These are phyloP conservation scores for Aproaerema taeniolella DNA, from an alignment of 2,888 invertebrate species.

Conservation along the genomic window DNA sequence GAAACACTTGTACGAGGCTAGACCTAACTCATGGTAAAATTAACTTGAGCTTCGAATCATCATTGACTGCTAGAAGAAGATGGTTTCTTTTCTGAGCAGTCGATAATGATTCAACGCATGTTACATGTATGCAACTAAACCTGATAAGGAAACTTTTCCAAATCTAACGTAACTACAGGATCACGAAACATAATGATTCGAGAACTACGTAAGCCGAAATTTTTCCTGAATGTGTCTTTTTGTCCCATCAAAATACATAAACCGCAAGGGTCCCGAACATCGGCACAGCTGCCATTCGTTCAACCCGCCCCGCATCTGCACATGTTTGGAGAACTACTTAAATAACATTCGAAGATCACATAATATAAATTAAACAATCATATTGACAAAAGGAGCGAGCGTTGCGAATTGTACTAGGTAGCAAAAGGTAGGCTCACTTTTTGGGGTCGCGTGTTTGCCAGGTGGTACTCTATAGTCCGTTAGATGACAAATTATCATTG, in stretches of 20 bases:
- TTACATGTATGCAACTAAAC: too few species aligned
- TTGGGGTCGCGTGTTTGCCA: constrained; percentile 63
- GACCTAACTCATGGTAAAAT: too few species aligned
- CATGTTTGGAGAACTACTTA: constrained; percentile 72
- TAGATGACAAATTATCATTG: constrained; percentile 72
- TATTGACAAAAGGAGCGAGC: constrained; percentile 63
- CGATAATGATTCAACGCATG: too few species aligned
- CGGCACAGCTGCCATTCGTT: constrained; percentile 61
- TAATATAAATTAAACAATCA: constrained; percentile 74
- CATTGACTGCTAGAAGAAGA: too few species aligned
- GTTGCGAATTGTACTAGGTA: constrained; percentile 65
- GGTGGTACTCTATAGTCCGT: constrained; percentile 55
- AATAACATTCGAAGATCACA: constrained; percentile 70
- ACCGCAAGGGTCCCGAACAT: constrained; percentile 42
- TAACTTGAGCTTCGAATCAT: too few species aligned
- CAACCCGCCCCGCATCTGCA: constrained; percentile 59
- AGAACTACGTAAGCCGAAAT: too few species aligned
- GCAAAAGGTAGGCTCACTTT: constrained; percentile 25
- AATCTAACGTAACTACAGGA: too few species aligned
- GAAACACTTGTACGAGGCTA: too few species aligned
- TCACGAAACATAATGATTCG: too few species aligned
- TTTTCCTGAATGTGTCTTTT: constrained; percentile 19
- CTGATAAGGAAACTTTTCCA: too few species aligned
- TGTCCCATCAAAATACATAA: constrained; percentile 39
- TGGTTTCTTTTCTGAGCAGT: too few species aligned